Evolutionary conservation across 2,113 vertebrate species (phyloP), one percentile per base, ranked within the genome.

Genomic region (Takifugu flavidus): DNA sequence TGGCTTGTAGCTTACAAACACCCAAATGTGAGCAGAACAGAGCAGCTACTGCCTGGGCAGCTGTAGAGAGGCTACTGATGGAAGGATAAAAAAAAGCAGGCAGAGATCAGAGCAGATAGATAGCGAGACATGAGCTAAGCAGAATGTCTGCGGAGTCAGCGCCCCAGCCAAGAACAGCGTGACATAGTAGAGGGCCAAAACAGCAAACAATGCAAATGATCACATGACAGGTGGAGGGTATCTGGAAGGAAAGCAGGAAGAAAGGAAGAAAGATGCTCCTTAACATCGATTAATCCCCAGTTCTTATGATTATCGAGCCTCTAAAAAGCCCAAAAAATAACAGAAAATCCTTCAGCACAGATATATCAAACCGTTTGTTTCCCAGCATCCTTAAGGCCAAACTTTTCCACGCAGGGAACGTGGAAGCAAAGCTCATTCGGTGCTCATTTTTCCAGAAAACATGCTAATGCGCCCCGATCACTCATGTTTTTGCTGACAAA

Each of bases 91-190:
- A 28, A 77, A 52, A 81, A 65, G 64, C 72, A 58, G 4, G 74
- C 28, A 64, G 61, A 76, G 45, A 68, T 78, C 56, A 55, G 68
- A 84, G 53, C 61, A 55, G 50, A 74, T 56, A 59, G 49, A 29
- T 1, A 61, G 63, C 66, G 53, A 65, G 69, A 74, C 63, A 50
- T 50, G 67, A 82, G 58, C 73, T 53, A 56, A 81, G 79, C 82
- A 81, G 62, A 80, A 81, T 75, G 62, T 58, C 50, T n/a, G 72
- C 70, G 56, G 69, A 79, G 53, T 83, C 56, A 58, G 59, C 25
- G 55, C 34, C 25, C 47, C 45, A n/a, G 31, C 11, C 42, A 45
- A 8, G 50, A 53, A 49, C 64, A 59, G 62, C 13, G n/a, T 72
- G 62, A 74, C 50, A 49, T 46, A 78, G 67, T 61, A 75, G 53